Base-by-base conservation (phyloP, 2,888 invertebrate species). In the Ptycholaimellus sp. region DNA sequence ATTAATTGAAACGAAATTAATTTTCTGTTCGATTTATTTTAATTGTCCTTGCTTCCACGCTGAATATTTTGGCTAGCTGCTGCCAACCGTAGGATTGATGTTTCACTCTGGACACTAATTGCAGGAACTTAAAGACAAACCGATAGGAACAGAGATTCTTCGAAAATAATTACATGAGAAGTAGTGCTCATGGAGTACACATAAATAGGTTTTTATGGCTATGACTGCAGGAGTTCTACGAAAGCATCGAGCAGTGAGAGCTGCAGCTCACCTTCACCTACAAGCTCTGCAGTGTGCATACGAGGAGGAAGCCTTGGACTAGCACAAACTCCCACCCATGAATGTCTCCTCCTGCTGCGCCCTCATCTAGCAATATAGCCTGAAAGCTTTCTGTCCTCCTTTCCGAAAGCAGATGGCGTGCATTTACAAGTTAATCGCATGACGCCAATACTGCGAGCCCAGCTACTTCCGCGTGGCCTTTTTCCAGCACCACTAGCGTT, bases 221-320 rank as follows among this genome's bases (percentile, higher is more conserved):
- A n/a, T n/a, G n/a, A 36, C 53, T 57, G 3, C 56, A 71, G 69
- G 73, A 82, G 59, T 90, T 87, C 64, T 90, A 90, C 61, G 74
- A 77, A 36, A 76, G 81, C 59, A 85, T 87, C 35, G 75, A 77
- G 51, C 68, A 85, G 25, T 76, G 80, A 50, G 85, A 87, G 60
- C 79, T 93, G 76, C 90, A 90, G 59, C 79, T 90, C 49, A 71
- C 81, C 42, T 90, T 74, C 59, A 73, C 81, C n/a, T 75, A 81
- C 65, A 85, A 87, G 58, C 65, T 93, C 40, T 93, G 38, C 73
- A 74, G 0, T 63, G 67, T 1, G 79, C 82, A 44, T 85, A 81
- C 59, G 82, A 87, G 56, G 72, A 73, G 46, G 77, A 80, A 54
- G 74, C 75, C 16, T 75, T 74, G 47, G 82, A 85, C 48, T 81